A percentile compares a stretch with the other conserved stretches of the same genome.
phyloP scores from a whole-genome alignment of 2,113 vertebrate species.

The Oreochromis tanganicae region DNA sequence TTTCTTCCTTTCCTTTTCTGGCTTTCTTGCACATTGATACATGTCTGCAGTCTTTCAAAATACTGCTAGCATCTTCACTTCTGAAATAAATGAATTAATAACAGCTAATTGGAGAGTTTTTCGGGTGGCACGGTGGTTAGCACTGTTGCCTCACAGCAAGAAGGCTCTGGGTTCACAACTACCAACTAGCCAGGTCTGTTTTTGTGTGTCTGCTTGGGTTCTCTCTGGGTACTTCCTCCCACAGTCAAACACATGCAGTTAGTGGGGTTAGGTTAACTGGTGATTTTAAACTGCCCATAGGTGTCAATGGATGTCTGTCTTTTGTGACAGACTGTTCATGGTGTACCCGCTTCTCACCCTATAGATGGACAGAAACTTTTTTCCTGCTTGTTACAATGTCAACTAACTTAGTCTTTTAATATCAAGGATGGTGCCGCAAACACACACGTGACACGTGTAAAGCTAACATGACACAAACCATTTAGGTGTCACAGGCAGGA shows the following conservation, averaged over 20 bases:
- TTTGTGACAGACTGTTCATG: neutral
- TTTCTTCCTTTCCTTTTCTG: neutral
- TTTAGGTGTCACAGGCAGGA: neutral
- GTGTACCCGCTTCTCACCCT: neutral
- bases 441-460: neutral
- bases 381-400: neutral
- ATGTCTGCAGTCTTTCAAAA: conserved; percentile 25
- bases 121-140: neutral
- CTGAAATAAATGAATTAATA: neutral
- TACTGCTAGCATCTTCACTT: neutral
- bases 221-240: neutral
- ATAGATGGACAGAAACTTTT: neutral
- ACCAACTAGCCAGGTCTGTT: neutral
- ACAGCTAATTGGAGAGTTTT: neutral
- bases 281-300: neutral
- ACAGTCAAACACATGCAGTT: neutral
- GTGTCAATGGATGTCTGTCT: neutral
- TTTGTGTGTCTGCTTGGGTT: accelerated
- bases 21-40: neutral
- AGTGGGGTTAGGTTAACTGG: neutral
- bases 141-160: neutral
- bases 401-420: neutral
- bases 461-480: conserved; percentile 20
- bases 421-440: neutral
- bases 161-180: accelerated